phyloP scores from a whole-genome alignment of 2,797 vertebrate genomes.

The Chiloscyllium punctatum region DNA sequence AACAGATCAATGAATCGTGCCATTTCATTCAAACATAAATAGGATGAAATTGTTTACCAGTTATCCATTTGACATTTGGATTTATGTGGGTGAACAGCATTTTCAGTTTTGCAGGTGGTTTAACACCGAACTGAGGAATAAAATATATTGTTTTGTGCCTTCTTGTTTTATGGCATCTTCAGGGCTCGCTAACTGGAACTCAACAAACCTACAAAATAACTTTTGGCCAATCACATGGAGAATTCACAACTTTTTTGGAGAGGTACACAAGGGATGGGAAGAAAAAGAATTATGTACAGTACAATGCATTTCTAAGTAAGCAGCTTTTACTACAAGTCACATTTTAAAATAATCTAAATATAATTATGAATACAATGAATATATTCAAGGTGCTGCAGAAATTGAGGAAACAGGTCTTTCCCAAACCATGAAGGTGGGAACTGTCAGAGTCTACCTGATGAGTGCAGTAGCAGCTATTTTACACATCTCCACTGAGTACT shows the following conservation, averaged over 20 bases:
- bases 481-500: neutral
- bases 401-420: neutral
- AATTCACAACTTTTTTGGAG: neutral
- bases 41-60: neutral
- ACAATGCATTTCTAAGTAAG: neutral
- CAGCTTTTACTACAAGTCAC: neutral
- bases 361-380: neutral
- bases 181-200: neutral
- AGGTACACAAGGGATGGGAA: too few relatives aligned
- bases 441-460: neutral
- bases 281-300: neutral
- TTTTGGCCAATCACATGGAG: neutral
- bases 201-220: neutral
- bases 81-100: neutral
- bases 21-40: neutral
- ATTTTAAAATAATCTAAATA: neutral
- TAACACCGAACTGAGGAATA: neutral
- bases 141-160: neutral
- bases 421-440: neutral
- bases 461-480: neutral
- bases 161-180: neutral
- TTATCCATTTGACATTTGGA: neutral
- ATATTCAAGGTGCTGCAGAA: neutral
- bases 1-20: neutral
- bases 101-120: neutral